Base-by-base conservation (phyloP, 2,797 vertebrate species). In the Thaleichthys pacificus region DNA sequence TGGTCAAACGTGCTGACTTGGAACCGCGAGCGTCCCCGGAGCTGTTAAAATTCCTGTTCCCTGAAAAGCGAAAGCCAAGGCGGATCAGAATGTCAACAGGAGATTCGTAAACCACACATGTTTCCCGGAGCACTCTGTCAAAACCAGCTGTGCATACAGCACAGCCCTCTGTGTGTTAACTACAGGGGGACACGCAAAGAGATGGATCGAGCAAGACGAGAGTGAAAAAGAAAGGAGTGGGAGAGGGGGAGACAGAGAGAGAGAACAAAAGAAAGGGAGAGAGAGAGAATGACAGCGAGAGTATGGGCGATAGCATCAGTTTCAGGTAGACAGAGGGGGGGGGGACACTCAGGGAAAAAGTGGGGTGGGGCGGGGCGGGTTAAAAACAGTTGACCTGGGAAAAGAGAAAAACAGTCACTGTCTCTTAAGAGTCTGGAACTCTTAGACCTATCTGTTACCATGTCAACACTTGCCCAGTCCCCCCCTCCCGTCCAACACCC, bases 141-240 rank as follows among this genome's bases (percentile, higher is more conserved):
- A 65, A 87, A 77, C 85, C 93, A 93, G 92, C 93, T 93, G 92
- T 91, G 90, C 89, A 93, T 77, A 93, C 91, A 93, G 88, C 83
- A 85, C 17, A 66, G 74, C 66, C 77, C 68, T 83, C 72, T 76
- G 56, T 57, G 74, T 77, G 74, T 68, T 77, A 68, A 38, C 65
- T 66, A 66, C 47, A 30, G n/a, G 24, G 65, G 70, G 38, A 78
- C 60, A 70, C 81, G 83, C 22, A 64, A 32, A 22, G 19, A 71
- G 42, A 17, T 26, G 30, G n/a, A 7, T 12, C 28, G 61, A 64
- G 28, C 32, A 3, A 19, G 30, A 64, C 24, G 4, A 68, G 68
- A 24, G 57, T 15, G 56, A 49, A 38, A 47, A 58, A 49, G 68
- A 61, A 38, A 61, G 68, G 19, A 69, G 42, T 71, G 54, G 72